Evolutionary conservation across 2,797 vertebrate genomes (phyloP), one percentile per base, ranked within the genome.

Genomic region (Cygnus olor): DNA sequence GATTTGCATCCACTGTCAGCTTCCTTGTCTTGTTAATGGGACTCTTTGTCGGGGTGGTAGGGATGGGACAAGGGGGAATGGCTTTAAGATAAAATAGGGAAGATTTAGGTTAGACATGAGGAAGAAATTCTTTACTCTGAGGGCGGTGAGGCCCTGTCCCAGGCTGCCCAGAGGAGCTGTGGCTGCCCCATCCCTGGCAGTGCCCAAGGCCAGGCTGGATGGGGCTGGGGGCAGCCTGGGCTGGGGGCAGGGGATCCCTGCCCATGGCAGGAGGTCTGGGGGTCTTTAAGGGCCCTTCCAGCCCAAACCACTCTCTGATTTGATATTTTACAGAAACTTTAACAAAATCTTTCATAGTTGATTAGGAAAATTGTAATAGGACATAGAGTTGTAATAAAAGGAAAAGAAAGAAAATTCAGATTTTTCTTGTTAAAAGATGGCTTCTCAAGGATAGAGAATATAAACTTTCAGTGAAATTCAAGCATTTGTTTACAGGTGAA

Each of bases 401-500:
- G 49, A 57, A 82, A 60, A 30, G 9, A 36, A 11, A 30, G 17
- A 27, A 77, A 65, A 42, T 32, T 24, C 2, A 21, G 14, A 25
- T 40, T 88, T 88, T 63, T 72, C 45, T 56, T 81, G 17, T 20
- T 47, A 21, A 27, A 44, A 25, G 30, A 20, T 68, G 56, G 14
- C n/a, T 72, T 64, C 28, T 63, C 22, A 40, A 42, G 22, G n/a
- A 30, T 44, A 84, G 44, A 45, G 54, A 36, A 68, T 36, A 40
- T 51, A 20, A 56, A 14, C 40, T 57, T 80, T 36, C 3, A 4
- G 10, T 69, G 60, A 71, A 32, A 79, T 66, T 38, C 19, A n/a
- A 3, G 65, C 3, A 0, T 32, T 44, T 0, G 0, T 84, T 58
- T 58, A 64, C 14, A 56, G 4, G 16, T 68, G 15, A 64, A 38